Conservation (phyloP, 2,797 vertebrate species). For the Microctenopoma steveboyesi region DNA sequence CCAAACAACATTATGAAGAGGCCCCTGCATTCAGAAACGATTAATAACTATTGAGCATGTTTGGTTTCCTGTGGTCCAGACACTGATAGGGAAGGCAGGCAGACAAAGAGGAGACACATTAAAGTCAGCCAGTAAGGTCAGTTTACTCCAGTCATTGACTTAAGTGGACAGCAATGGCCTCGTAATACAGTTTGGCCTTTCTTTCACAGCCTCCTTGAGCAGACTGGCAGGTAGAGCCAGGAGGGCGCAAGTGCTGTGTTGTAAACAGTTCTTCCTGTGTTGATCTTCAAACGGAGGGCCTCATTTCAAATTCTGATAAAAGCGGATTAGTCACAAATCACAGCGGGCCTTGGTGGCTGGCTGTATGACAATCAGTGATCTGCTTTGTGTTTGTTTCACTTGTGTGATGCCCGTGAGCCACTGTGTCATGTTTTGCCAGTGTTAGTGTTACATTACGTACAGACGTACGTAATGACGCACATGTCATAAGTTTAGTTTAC, state of each 20-base stretch:
- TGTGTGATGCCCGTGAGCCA: slow-evolving; percentile 29
- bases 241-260: slow-evolving; percentile 35
- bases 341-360: slow-evolving; percentile 12
- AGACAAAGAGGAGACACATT: slow-evolving; percentile 85
- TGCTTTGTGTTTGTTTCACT: slow-evolving; percentile 49
- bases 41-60: slow-evolving; percentile 86
- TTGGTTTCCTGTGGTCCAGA: slow-evolving; percentile 85
- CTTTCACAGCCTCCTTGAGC: slow-evolving; percentile 47
- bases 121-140: slow-evolving; percentile 82
- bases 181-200: slow-evolving; percentile 78
- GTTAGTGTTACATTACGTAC: slow-evolving; percentile 24
- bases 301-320: slow-evolving; percentile 48
- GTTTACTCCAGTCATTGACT: slow-evolving; percentile 85
- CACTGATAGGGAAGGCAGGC: slow-evolving; percentile 80
- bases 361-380: slow-evolving; percentile 18
- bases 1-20: slow-evolving; percentile 72
- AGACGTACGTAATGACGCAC: no score
- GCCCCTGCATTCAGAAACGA: slow-evolving; percentile 73
- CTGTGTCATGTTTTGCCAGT: slow-evolving; percentile 37
- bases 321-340: slow-evolving; percentile 19
- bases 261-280: slow-evolving; percentile 50
- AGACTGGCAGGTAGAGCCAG: slow-evolving; percentile 57
- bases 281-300: slow-evolving; percentile 41
- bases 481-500: no score
- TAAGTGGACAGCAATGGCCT: slow-evolving; percentile 82